Percentiles rank a stretch among this genome's conserved stretches.
Evolutionary conservation across 2,888 invertebrate genomes (phyloP).

Genomic region (Formica aserva): DNA sequence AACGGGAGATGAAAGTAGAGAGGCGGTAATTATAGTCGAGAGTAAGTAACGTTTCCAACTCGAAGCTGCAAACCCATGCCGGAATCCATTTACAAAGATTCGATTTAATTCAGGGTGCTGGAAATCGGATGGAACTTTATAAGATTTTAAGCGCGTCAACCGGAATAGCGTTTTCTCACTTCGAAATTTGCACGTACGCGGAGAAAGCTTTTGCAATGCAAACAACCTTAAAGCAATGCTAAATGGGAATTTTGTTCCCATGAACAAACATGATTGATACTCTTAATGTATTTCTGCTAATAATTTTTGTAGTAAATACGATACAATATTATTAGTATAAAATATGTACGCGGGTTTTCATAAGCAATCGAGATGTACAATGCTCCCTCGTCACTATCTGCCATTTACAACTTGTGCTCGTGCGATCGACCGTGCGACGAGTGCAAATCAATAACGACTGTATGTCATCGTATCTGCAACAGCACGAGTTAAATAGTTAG

Average conservation of each 20-base stretch:
- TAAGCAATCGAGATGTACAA: not conserved
- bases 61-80: slow-evolving; percentile 28
- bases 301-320: not conserved
- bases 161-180: not conserved
- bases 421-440: not conserved
- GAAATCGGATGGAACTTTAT: not conserved
- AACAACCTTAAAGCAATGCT: not conserved
- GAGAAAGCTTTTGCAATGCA: not conserved
- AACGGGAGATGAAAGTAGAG: slow-evolving; percentile 20
- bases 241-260: not conserved
- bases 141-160: not conserved
- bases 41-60: slow-evolving; percentile 32
- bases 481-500: slow-evolving; percentile 11
- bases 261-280: not conserved
- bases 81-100: slow-evolving; percentile 27
- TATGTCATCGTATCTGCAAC: not conserved
- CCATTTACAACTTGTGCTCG: not conserved
- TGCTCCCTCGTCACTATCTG: not conserved
- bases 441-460: slow-evolving; percentile 18
- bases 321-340: not conserved
- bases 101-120: not conserved
- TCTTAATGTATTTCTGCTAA: not conserved
- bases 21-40: slow-evolving; percentile 52
- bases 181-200: not conserved
- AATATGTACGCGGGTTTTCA: not conserved